Evolutionary conservation across 2,797 vertebrate species (phyloP).

Genomic region (Sylvia borin): DNA sequence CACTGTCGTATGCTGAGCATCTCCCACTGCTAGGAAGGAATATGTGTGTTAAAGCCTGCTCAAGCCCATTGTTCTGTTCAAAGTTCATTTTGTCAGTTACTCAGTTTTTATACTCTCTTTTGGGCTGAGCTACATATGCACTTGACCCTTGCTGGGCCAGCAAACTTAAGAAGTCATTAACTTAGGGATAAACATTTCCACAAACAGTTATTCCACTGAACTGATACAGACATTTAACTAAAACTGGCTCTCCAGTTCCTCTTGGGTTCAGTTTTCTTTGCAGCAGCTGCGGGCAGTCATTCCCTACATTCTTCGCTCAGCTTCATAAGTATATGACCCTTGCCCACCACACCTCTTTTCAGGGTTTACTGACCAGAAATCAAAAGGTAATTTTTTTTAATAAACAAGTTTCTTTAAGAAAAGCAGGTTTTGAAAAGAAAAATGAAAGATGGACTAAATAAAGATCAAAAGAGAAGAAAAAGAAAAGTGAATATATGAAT

Average conservation of each 20-base stretch:
- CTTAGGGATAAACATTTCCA: not conserved
- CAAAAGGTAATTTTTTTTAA: not conserved
- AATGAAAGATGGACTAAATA: not conserved
- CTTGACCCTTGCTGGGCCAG: not conserved
- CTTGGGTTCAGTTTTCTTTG: not conserved
- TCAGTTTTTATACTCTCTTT: not conserved
- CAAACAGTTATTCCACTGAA: not conserved
- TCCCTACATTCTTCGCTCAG: not conserved
- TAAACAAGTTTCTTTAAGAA: not conserved
- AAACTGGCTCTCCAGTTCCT: not conserved
- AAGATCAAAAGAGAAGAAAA: not conserved
- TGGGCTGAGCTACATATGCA: not conserved
- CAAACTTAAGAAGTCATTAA: not conserved
- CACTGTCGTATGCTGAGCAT: not conserved
- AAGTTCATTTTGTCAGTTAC: not conserved
- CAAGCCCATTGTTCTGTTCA: not conserved
- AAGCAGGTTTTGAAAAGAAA: not conserved
- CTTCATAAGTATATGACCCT: not conserved
- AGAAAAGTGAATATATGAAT: not conserved
- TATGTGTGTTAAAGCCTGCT: not conserved
- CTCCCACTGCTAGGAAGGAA: fast-evolving
- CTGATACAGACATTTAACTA: not conserved
- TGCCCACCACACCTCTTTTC: not conserved
- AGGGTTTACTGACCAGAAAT: not conserved
- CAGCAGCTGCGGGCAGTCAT: not conserved